Conservation (phyloP, 2,113 vertebrate genomes). For the Bungarus multicinctus region DNA sequence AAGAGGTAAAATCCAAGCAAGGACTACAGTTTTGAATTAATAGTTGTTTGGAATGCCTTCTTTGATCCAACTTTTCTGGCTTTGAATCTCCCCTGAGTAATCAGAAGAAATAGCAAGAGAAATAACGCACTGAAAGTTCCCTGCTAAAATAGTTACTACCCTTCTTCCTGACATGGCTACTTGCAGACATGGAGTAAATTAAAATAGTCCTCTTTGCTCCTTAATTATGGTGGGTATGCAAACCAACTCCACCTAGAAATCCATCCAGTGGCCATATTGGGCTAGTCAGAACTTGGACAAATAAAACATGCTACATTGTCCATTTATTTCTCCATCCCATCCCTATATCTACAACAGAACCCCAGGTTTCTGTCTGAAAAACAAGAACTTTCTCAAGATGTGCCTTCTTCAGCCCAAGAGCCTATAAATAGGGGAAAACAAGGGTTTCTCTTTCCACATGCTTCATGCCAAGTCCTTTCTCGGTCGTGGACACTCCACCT, state of each 20-base stretch:
- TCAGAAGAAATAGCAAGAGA: neutral
- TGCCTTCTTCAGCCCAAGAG: neutral
- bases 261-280: neutral
- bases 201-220: neutral
- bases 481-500: neutral
- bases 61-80: neutral
- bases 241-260: neutral
- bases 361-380: neutral
- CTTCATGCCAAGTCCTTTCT: neutral
- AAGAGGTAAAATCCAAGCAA: neutral
- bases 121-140: neutral
- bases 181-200: neutral
- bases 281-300: neutral
- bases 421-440: neutral
- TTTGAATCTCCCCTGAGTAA: neutral
- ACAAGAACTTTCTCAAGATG: neutral
- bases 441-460: neutral
- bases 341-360: neutral
- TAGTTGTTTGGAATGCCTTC: neutral
- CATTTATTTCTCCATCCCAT: neutral
- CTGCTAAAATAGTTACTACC: neutral
- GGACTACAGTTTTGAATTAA: accelerated
- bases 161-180: neutral
- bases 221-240: neutral
- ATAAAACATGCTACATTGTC: neutral